Evolutionary conservation across 2,113 vertebrate genomes (phyloP).

Genomic region (Aix galericulata): DNA sequence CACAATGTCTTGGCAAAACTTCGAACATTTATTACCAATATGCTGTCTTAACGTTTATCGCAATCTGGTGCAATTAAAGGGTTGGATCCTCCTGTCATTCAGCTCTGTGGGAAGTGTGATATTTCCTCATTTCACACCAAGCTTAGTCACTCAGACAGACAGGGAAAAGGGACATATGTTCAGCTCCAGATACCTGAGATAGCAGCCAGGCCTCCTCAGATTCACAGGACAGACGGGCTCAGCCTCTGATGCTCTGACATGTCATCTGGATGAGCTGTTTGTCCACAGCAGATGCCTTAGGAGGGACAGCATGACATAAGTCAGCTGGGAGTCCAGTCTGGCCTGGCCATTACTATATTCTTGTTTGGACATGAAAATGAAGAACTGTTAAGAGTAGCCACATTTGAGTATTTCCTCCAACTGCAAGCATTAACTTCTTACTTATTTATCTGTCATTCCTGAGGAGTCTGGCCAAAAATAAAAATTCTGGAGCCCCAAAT

Average conservation of each 20-base stretch:
- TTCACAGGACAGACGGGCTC: background rate
- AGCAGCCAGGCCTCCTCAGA: background rate
- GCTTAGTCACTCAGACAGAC: constrained; percentile 30
- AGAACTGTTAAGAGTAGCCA: background rate
- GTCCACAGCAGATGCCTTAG: background rate
- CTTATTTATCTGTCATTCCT: background rate
- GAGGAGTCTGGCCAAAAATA: background rate
- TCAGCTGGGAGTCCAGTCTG: background rate
- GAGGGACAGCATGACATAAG: background rate
- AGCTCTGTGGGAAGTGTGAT: constrained; percentile 32
- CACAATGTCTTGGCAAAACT: background rate
- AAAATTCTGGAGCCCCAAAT: fast-evolving
- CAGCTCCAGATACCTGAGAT: background rate
- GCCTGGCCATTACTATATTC: background rate
- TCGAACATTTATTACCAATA: constrained; percentile 2
- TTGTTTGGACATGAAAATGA: background rate
- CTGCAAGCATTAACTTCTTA: background rate
- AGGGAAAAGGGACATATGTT: constrained; percentile 38
- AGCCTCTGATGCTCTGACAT: background rate
- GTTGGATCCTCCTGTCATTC: constrained; percentile 27
- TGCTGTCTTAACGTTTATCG: background rate
- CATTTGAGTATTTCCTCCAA: background rate
- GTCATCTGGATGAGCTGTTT: background rate
- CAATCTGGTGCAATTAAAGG: constrained; percentile 35
- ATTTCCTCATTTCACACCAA: background rate